phyloP scores from a whole-genome alignment of 2,888 invertebrate species.

The Willowsia nigromaculata region DNA sequence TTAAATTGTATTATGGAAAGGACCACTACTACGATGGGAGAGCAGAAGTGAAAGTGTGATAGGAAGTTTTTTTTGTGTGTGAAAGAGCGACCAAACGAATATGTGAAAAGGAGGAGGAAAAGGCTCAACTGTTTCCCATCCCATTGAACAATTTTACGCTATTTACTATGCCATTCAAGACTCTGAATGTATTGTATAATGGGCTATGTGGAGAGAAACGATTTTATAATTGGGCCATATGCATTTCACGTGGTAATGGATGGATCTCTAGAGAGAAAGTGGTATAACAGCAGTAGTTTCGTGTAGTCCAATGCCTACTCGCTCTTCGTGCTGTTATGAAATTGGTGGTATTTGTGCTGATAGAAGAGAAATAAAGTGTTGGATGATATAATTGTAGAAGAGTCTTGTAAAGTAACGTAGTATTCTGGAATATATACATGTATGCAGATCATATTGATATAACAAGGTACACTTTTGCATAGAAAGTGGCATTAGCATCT shows the following conservation, averaged over 20 bases:
- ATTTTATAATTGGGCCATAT: constrained; percentile 69
- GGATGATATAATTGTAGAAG: not conserved
- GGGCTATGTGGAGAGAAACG: constrained; percentile 53
- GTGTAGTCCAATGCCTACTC: not conserved
- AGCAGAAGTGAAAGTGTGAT: not conserved
- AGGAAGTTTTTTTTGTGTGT: not conserved
- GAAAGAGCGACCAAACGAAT: not conserved
- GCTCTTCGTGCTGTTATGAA: not conserved
- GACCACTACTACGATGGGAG: not conserved
- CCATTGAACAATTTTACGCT: constrained; percentile 61
- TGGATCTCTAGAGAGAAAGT: constrained; percentile 59
- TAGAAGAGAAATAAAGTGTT: not conserved
- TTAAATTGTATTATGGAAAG: constrained; percentile 52
- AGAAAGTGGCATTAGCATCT: not conserved
- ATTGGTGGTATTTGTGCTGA: not conserved
- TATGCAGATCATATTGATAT: not conserved
- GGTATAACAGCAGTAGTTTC: not conserved
- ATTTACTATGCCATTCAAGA: constrained; percentile 46
- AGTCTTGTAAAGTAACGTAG: not conserved
- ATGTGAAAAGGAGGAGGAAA: constrained; percentile 6
- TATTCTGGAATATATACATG: not conserved
- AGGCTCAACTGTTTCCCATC: constrained; percentile 50
- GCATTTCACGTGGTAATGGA: constrained; percentile 66
- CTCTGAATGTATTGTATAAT: constrained; percentile 52
- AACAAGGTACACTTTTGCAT: constrained; percentile 24